Conservation (phyloP, 2,113 vertebrate species). For the Elaphurus davidianus region DNA sequence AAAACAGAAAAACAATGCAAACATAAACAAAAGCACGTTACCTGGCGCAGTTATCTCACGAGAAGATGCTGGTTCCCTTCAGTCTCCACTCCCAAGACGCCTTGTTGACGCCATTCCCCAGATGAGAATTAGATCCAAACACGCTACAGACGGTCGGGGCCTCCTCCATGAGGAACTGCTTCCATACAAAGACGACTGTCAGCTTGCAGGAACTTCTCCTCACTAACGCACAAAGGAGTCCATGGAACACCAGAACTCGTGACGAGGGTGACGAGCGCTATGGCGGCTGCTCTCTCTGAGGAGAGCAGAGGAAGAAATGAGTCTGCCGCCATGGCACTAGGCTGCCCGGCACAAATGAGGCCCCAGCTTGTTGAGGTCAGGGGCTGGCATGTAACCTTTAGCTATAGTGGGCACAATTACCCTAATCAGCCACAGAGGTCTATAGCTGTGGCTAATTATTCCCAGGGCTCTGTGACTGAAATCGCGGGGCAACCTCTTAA, state of each 20-base stretch:
- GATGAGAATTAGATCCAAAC: neutral
- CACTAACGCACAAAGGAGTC: neutral
- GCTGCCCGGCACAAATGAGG: neutral
- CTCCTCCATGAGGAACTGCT: neutral
- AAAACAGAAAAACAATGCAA: neutral
- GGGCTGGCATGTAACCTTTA: neutral
- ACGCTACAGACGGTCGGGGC: neutral
- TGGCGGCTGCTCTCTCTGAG: neutral
- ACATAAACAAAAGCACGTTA: neutral
- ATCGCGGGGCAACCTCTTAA: neutral
- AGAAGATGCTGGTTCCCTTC: neutral
- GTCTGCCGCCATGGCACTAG: neutral
- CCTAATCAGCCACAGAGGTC: slow-evolving; percentile 3
- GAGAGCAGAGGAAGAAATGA: neutral
- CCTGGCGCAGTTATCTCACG: neutral
- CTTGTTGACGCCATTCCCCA: neutral
- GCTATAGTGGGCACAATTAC: neutral
- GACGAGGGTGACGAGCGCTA: neutral
- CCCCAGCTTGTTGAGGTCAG: neutral
- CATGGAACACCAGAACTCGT: neutral
- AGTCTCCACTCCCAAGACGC: neutral
- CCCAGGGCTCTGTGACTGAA: neutral
- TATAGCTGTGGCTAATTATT: neutral
- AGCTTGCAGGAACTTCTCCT: neutral
- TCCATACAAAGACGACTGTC: neutral